phyloP scores from a whole-genome alignment of 2,888 invertebrate genomes.

The Pyrrhosoma nymphula region DNA sequence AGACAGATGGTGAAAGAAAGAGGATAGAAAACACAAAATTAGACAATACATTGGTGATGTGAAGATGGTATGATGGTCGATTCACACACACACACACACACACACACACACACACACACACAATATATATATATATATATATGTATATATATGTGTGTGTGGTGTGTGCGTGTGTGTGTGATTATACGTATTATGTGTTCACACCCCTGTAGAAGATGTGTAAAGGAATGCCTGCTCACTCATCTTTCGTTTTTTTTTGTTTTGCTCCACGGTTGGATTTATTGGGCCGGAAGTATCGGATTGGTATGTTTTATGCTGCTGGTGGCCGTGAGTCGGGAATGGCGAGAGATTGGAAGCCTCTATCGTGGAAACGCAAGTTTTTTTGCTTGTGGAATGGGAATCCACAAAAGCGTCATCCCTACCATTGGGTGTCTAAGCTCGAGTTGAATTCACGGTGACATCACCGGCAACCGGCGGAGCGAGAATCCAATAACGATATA shows the following conservation, averaged over 20 bases:
- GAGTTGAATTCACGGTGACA: background rate
- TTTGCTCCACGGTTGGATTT: background rate
- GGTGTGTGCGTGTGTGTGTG: too few relatives aligned
- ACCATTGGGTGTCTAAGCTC: conserved; percentile 5
- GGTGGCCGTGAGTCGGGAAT: background rate
- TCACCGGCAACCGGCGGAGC: background rate
- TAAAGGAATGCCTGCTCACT: background rate
- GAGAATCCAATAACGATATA: background rate
- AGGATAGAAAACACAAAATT: too few relatives aligned
- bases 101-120: too few relatives aligned
- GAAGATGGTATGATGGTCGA: too few relatives aligned
- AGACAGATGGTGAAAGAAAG: too few relatives aligned
- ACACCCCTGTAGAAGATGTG: background rate
- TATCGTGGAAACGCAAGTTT: too few relatives aligned
- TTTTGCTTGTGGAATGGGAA: background rate
- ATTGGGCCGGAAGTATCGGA: background rate
- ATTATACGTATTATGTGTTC: background rate
- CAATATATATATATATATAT: too few relatives aligned
- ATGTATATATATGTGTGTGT: too few relatives aligned
- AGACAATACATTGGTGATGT: too few relatives aligned
- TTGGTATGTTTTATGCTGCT: background rate
- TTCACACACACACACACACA: too few relatives aligned
- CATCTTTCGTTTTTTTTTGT: too few relatives aligned
- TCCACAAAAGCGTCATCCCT: conserved; percentile 14
- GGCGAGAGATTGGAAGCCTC: background rate